Base-by-base conservation (phyloP, 2,113 vertebrate species). In the Phylloscopus whistleri region DNA sequence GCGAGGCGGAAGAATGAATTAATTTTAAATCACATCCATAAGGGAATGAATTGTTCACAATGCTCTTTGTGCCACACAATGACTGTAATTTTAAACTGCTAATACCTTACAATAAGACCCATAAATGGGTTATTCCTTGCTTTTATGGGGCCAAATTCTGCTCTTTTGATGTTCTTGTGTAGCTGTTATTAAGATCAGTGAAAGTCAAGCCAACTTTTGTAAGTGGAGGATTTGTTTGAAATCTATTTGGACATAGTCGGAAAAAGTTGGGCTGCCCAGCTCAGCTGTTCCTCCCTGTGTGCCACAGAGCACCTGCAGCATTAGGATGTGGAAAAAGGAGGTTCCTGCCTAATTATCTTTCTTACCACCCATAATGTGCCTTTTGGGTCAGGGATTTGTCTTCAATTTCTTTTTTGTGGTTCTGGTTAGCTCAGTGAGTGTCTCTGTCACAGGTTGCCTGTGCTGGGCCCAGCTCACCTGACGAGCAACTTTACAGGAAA, bases 11-110 rank as follows among this genome's bases (percentile, higher is more conserved):
- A 96, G 90, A 95, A 94, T 81, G 92, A 94, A 97, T 95, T 96
- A 95, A 96, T 96, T 96, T 97, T 90, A 96, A 96, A 96, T 93
- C 94, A 82, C 76, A 92, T 94, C 92, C 94, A 93, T 96, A 95
- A 95, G 94, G 93, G 92, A 97, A 90, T 93, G 90, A 87, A 94
- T 96, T 96, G 92, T 90, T 93, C 85, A 89, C 73, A 86, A 95
- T 92, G 64, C 92, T 95, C 88, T 96, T 95, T 96, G 93, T 96
- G 88, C 83, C 90, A 89, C 84, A 96, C 95, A 97, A 96, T 95
- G 86, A 93, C 75, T 94, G 90, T 92, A 96, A 96, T 96, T 96
- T 96, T 95, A 96, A 96, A 92, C 94, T 90, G 79, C 76, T 96
- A 97, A 94, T 95, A 96, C 95, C 80, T 96, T 94, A 95, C 88